phyloP scores from a whole-genome alignment of 2,113 vertebrate species.

The Sialia sialis region DNA sequence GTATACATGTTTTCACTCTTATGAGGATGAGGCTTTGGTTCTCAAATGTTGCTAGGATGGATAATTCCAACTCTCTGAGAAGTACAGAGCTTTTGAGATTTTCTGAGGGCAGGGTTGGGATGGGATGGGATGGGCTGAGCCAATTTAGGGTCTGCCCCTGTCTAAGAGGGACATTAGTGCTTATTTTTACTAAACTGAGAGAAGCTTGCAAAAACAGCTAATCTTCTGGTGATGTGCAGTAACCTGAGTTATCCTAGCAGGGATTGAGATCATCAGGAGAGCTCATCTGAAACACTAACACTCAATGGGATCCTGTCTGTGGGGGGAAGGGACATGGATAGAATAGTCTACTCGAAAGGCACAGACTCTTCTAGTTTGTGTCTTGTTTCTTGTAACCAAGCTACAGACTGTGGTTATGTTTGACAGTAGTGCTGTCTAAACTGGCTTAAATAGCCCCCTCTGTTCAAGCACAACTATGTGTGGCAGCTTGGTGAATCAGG shows the following conservation, averaged over 20 bases:
- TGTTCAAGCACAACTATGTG: background rate
- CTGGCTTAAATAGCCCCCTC: constrained; percentile 14
- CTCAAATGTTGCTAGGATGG: background rate
- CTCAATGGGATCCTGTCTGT: accelerated
- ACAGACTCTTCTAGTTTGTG: background rate
- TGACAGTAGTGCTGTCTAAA: background rate
- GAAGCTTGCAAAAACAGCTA: background rate
- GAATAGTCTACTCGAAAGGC: background rate
- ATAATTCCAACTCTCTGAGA: background rate
- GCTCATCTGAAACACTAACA: background rate
- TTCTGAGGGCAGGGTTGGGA: background rate
- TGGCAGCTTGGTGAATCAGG: constrained; percentile 7
- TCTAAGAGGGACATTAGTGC: background rate
- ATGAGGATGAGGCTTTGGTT: background rate
- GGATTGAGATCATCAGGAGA: background rate
- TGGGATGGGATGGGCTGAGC: background rate
- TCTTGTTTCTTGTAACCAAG: background rate
- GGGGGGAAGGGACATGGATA: background rate
- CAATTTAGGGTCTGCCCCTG: background rate
- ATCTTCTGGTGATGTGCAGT: background rate
- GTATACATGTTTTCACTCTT: background rate
- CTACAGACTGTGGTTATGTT: background rate
- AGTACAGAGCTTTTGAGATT: background rate
- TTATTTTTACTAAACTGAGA: background rate
- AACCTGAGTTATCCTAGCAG: background rate